These are phyloP conservation scores for Euplagia quadripunctaria DNA, from an alignment of 2,888 invertebrate genomes.

Conservation along the genomic window DNA sequence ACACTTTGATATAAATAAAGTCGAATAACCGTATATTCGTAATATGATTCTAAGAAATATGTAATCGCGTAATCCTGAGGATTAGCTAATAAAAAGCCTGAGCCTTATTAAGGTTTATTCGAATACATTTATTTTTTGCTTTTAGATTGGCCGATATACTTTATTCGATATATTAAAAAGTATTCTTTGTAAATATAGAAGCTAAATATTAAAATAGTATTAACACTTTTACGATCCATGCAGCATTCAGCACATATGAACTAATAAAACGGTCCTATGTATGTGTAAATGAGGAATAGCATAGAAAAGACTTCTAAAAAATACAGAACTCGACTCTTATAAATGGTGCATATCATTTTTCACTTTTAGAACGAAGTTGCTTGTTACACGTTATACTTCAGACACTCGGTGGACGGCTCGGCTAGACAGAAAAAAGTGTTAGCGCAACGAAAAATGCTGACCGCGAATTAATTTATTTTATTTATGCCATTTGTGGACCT, in stretches of 20 bases:
- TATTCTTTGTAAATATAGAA: neutral
- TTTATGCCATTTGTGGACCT: too few relatives aligned
- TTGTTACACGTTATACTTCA: too few relatives aligned
- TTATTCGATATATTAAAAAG: constrained; percentile 7
- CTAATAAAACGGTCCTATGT: neutral
- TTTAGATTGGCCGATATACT: constrained; percentile 9
- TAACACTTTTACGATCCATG: neutral
- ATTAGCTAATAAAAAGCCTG: constrained; percentile 18
- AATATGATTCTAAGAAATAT: constrained; percentile 19
- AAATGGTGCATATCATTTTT: neutral
- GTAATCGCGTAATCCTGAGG: constrained; percentile 16
- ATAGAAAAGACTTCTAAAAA: neutral
- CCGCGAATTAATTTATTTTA: too few relatives aligned
- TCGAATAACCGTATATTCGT: constrained; percentile 11
- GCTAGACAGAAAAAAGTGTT: too few relatives aligned
- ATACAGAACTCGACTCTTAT: neutral
- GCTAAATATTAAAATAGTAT: neutral
- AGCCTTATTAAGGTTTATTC: constrained; percentile 22
- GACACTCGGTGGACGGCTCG: too few relatives aligned
- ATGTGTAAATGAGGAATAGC: neutral
- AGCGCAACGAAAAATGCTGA: too few relatives aligned
- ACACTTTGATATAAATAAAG: constrained; percentile 14
- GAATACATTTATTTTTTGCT: constrained; percentile 12
- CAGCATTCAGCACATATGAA: neutral
- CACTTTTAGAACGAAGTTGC: too few relatives aligned